These are phyloP conservation scores for Anhinga anhinga DNA, from an alignment of 2,113 vertebrate species.

Conservation along the genomic window DNA sequence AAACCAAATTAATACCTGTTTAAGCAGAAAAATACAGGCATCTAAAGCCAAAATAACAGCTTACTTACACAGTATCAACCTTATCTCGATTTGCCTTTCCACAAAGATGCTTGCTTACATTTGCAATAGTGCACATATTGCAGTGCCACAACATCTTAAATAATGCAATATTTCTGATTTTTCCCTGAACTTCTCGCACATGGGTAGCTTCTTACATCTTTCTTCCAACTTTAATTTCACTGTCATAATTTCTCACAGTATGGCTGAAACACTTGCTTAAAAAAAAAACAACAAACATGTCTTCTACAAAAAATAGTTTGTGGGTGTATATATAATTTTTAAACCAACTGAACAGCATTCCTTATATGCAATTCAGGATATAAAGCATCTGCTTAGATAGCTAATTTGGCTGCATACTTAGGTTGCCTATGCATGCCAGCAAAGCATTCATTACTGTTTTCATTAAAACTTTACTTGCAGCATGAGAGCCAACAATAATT, in stretches of 20 bases:
- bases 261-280: not conserved
- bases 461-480: conserved; percentile 61
- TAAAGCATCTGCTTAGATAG: conserved; percentile 32
- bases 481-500: conserved; percentile 37
- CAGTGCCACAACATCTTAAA: not conserved
- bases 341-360: conserved; percentile 21
- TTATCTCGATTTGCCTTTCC: not conserved
- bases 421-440: not conserved
- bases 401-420: conserved; percentile 51
- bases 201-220: not conserved
- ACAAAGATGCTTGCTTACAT: not conserved
- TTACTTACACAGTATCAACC: not conserved
- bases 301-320: not conserved
- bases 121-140: not conserved
- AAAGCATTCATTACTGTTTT: conserved; percentile 51
- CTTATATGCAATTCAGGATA: conserved; percentile 5
- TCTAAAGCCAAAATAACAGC: not conserved
- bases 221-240: not conserved
- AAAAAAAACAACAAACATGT: not conserved
- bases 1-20: not conserved
- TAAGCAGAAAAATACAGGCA: not conserved
- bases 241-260: not conserved
- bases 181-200: not conserved
- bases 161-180: not conserved
- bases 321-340: not conserved